Base-by-base conservation (phyloP, 2,888 invertebrate genomes). In the Spisula subtruncata region DNA sequence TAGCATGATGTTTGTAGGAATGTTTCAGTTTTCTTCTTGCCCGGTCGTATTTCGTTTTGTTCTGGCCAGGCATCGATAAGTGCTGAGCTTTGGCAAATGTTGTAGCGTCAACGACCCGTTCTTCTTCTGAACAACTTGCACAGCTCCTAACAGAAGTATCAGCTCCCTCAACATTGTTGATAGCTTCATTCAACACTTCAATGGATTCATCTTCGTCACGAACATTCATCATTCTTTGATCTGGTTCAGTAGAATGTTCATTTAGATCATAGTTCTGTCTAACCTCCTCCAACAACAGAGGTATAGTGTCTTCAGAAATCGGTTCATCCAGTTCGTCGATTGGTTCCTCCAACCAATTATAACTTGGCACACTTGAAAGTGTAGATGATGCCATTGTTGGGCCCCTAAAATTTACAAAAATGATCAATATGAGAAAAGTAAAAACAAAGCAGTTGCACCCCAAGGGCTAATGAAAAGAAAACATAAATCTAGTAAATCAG, bases 1-100 rank as follows among this genome's bases (percentile, higher is more conserved):
- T 85, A 20, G 85, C 85, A 88, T 88, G 88, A 25, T 88, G 88
- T 66, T 41, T 48, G 60, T 89, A 89, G 0, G n/a, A 10, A 29
- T 81, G 16, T 25, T 48, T 89, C 18, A 56, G 20, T 29, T 35
- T 85, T 12, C 48, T 18, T n/a, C 20, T 54, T n/a, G 1, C 0
- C 18, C 66, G 41, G 18, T 66, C n/a, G 46, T 85, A 85, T 20
- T 6, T 32, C 35, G 48, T 81, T 1, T 16, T 46, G 8, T 32
- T 25, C 35, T 83, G 29, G 14, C 88, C 88, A 29, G 82, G 81
- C 75, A 85, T 85, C 20, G 85, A 29, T 48, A 87, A 41, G 41
- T 87, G 87, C n/a, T 87, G 82, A 35, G 82, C 87, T 82, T 10
- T 82, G n/a, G 35, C n/a, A 51, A 87, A 82, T 20, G 51, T 71